These are phyloP conservation scores for Archips crataeganus DNA, from an alignment of 2,888 invertebrate genomes.

Conservation along the genomic window DNA sequence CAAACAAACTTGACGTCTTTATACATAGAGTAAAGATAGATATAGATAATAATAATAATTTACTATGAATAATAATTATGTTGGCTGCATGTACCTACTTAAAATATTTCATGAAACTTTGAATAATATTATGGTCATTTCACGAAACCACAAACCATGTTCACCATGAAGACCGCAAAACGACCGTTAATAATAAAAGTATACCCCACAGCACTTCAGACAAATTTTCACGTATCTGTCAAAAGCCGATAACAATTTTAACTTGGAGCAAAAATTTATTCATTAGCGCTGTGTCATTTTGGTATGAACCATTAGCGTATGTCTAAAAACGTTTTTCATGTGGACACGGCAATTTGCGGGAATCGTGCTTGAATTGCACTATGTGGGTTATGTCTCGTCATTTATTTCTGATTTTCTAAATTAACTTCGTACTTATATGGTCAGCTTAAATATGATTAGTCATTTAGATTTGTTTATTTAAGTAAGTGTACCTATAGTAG, in stretches of 20 bases:
- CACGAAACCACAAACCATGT: constrained; percentile 1
- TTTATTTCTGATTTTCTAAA: constrained; percentile 3
- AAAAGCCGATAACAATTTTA: constrained; percentile 59
- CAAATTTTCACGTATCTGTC: constrained; percentile 69
- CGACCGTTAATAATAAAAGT: constrained; percentile 34
- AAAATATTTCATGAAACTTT: neutral
- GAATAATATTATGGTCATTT: constrained; percentile 4
- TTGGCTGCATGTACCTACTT: neutral
- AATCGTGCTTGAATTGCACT: constrained; percentile 14
- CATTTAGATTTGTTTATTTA: neutral
- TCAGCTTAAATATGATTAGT: neutral
- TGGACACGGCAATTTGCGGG: constrained; percentile 23
- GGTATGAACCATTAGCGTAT: constrained; percentile 66
- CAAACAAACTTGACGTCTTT: too few species aligned
- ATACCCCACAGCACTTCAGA: constrained; percentile 50
- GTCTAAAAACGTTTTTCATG: constrained; percentile 60
- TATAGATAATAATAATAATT: too few species aligned
- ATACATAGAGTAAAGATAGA: too few species aligned
- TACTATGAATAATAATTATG: too few species aligned
- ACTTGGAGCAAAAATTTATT: constrained; percentile 65
- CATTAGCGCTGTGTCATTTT: constrained; percentile 67
- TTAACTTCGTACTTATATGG: neutral
- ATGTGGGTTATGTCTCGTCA: neutral
- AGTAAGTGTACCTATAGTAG: neutral
- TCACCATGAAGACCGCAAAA: constrained; percentile 17